Percentiles rank a stretch among this genome's conserved stretches.
Evolutionary conservation across 2,888 invertebrate species (phyloP).

Genomic region (Erynnis tages): DNA sequence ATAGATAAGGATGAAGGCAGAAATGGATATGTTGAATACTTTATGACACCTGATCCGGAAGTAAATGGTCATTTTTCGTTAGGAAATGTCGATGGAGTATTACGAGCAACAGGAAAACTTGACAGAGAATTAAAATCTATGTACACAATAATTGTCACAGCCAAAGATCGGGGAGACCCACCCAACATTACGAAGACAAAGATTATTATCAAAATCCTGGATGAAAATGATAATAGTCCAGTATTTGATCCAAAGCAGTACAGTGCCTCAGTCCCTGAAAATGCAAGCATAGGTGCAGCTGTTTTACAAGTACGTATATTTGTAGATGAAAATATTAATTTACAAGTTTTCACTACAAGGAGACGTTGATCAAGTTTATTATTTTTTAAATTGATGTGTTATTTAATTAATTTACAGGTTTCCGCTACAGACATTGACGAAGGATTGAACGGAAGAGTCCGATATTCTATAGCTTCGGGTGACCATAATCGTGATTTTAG

Average conservation of each 20-base stretch:
- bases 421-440: constrained; percentile 95
- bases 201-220: constrained; percentile 88
- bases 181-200: constrained; percentile 86
- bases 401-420: constrained; percentile 80
- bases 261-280: constrained; percentile 94
- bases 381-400: too few relatives aligned
- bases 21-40: constrained; percentile 95
- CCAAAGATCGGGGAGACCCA: constrained; percentile 93
- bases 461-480: constrained; percentile 93
- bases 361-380: constrained; percentile 93
- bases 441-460: constrained; percentile 93
- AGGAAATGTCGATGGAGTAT: constrained; percentile 92
- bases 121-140: constrained; percentile 90
- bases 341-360: constrained; percentile 92
- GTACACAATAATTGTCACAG: constrained; percentile 90
- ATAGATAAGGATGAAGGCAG: constrained; percentile 94
- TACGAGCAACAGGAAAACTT: constrained; percentile 91
- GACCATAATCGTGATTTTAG: constrained; percentile 95
- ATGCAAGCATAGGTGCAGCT: constrained; percentile 95
- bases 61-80: constrained; percentile 88
- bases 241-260: constrained; percentile 94
- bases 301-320: constrained; percentile 87
- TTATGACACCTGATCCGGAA: constrained; percentile 85
- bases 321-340: neutral
- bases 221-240: constrained; percentile 95